Conservation (phyloP, 2,797 vertebrate species). For the Poeciliopsis turneri region DNA sequence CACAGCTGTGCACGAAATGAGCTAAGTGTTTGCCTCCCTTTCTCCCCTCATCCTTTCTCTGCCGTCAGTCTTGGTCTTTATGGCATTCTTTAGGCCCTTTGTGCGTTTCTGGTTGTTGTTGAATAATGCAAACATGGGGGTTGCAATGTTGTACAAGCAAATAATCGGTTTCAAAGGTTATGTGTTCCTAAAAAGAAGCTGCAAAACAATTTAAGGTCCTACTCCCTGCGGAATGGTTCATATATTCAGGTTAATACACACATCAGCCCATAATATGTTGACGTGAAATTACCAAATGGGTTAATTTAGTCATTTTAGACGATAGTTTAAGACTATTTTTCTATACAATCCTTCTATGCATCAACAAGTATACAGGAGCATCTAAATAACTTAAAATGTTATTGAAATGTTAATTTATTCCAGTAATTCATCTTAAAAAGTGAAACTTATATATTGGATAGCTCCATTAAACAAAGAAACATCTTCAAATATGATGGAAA, state of each 20-base stretch:
- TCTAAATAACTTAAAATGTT: too few species aligned
- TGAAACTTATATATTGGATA: too few species aligned
- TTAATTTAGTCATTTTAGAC: not conserved
- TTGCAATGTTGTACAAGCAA: constrained; percentile 35
- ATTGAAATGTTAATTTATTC: too few species aligned
- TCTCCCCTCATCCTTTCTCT: constrained; percentile 39
- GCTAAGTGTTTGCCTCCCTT: constrained; percentile 67
- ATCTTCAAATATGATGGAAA: not conserved
- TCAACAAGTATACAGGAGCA: not conserved
- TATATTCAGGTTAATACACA: constrained; percentile 24
- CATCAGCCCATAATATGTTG: not conserved
- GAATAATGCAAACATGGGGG: constrained; percentile 45
- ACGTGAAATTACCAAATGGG: constrained; percentile 5
- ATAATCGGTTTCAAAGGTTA: constrained; percentile 34
- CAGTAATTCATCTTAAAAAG: too few species aligned
- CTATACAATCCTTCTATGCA: not conserved
- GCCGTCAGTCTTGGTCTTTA: constrained; percentile 57
- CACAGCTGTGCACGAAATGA: constrained; percentile 77
- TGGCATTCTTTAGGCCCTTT: constrained; percentile 54
- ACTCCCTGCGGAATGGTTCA: constrained; percentile 5
- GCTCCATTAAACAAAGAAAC: too few species aligned
- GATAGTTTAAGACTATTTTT: not conserved
- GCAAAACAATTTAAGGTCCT: constrained; percentile 10
- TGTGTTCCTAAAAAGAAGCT: constrained; percentile 20
- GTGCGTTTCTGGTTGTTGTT: constrained; percentile 62